Evolutionary conservation across 64 coral and sea anemone genomes (phyloP), one percentile per base, ranked within the genome.

Genomic region (Acropora tenuis): DNA sequence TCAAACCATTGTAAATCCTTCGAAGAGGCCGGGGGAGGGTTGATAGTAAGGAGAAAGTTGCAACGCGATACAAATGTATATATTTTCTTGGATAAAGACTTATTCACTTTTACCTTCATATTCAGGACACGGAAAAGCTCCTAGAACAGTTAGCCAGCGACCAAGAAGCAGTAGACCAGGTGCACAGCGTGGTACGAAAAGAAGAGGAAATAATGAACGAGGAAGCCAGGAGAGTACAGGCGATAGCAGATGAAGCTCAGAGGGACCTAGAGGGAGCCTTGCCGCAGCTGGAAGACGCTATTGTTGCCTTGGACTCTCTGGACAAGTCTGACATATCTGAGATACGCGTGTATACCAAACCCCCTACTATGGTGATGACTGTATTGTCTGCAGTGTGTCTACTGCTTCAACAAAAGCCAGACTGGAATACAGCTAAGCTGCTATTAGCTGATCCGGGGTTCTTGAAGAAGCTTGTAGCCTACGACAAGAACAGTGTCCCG

Each of bases 261-360:
- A 42, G 78, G 19, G 97, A 99, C 69, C 84, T 99, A 45, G 94
- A 99, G 18, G 92, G 80, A 61, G 97, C 88, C 52, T 59, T 99
- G 4, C 97, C 97, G 40, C 91, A 95, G 45, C 89, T 99, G 7
- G 72, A 96, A 41, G 74, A 72, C 16, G 94, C 97, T n/a, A 96
- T 96, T 57, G 68, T 73, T 18, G 94, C 94, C 13, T 78, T 99
- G 20, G 94, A 99, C 45, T 73, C 94, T 0, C 86, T 99, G 4
- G 97, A 99, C 55, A 99, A 99, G 52, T 99, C 97, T 10, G 97
- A 99, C 75, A 99, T 99, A 17, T 95, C 97, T 15, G 97, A 99
- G 89, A 94, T 99, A 11, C 88, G 97, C 13, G 97, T 99, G 45
- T 99, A 99, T 77, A 96, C 97, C 9, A 99, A 99, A 13, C 97